Percentiles rank a stretch among this genome's conserved stretches.
Conservation (phyloP, 2,888 invertebrate genomes). For the Aphodius granarius region DNA sequence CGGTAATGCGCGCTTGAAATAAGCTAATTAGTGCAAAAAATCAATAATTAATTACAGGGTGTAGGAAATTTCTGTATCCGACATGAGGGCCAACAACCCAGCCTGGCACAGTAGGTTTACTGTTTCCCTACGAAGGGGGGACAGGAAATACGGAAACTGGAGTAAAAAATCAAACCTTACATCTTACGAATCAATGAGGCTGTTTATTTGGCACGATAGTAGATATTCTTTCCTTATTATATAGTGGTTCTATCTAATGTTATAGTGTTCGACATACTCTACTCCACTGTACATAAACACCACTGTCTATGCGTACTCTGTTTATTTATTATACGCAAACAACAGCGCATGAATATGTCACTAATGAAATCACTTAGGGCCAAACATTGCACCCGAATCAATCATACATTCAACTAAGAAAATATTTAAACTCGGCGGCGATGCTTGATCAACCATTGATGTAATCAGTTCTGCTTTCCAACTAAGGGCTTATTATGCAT, state of each 20-base stretch:
- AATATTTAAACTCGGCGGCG: not conserved
- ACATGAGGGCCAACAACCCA: not conserved
- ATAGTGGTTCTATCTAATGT: too few species aligned
- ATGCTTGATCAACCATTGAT: not conserved
- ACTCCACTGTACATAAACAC: not conserved
- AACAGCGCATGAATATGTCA: not conserved
- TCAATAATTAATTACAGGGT: not conserved
- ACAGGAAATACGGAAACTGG: not conserved
- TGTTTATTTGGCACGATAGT: not conserved
- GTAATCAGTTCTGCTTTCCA: not conserved
- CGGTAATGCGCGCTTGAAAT: not conserved
- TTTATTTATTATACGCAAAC: not conserved
- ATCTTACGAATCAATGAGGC: not conserved
- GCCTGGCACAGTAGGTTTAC: not conserved
- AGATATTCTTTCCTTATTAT: not conserved
- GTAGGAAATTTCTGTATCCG: not conserved
- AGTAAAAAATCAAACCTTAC: not conserved
- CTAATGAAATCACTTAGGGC: not conserved
- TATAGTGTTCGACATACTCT: not conserved
- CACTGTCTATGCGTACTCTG: not conserved
- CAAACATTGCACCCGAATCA: not conserved
- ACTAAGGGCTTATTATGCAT: not conserved
- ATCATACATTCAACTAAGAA: not conserved
- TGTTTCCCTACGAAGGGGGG: not conserved
- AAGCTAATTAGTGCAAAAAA: not conserved